Percentiles rank a stretch among this genome's conserved stretches.
phyloP scores from a whole-genome alignment of 2,888 invertebrate species.

The Melinopterus prodromus region DNA sequence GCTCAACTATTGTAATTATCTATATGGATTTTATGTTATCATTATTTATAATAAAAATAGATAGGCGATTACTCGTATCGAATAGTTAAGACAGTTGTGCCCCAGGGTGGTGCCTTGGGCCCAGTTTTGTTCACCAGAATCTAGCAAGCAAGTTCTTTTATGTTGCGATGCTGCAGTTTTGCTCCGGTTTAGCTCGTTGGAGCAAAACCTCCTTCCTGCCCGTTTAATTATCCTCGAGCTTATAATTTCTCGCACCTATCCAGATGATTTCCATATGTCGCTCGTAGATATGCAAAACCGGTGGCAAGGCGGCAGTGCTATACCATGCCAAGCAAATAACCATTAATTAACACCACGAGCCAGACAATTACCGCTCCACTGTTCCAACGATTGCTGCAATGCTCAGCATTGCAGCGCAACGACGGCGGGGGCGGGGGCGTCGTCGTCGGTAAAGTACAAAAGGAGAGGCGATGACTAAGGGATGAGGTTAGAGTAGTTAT shows the following conservation, averaged over 20 bases:
- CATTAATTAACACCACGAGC: neutral
- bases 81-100: too few relatives aligned
- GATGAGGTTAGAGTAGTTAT: neutral
- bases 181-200: too few relatives aligned
- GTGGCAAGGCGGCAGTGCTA: neutral
- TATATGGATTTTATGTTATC: too few relatives aligned
- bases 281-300: neutral
- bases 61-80: too few relatives aligned
- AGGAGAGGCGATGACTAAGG: neutral
- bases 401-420: neutral
- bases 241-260: neutral
- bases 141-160: too few relatives aligned
- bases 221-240: neutral
- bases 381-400: neutral
- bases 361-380: neutral
- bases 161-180: too few relatives aligned
- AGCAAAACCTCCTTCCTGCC: neutral
- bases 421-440: neutral
- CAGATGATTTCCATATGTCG: neutral
- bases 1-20: too few relatives aligned
- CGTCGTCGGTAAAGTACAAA: neutral
- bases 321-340: neutral
- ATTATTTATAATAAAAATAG: too few relatives aligned
- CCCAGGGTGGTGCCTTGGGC: too few relatives aligned
- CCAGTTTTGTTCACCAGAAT: too few relatives aligned